Base-by-base conservation (phyloP, 2,888 invertebrate genomes). In the Cheilosia scutellata region DNA sequence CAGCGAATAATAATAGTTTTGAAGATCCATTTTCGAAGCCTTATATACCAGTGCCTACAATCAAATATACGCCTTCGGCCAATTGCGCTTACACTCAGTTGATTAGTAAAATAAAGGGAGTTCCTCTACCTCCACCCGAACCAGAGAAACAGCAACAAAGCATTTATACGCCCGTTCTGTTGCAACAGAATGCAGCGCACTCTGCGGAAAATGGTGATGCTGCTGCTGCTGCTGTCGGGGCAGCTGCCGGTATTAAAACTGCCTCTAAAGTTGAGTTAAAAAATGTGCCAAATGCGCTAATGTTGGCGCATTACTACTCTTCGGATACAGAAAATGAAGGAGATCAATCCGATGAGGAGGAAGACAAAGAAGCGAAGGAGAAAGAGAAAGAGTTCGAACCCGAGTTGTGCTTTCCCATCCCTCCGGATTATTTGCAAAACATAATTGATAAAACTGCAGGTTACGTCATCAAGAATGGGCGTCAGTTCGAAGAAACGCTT, bases 361-460 rank as follows among this genome's bases (percentile, higher is more conserved):
- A 82, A 31, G 16, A 31, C 5, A 16, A 49, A 6, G 11, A 49
- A 13, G 27, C 13, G 7, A 71, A 79, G 20, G 29, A 53, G 44
- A 37, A 65, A 27, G 55, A 20, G 44, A 60, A 65, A 16, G 87
- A 88, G 60, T 87, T 88, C 47, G 86, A 88, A 53, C 82, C 87
- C 9, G 84, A 88, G 31, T 70, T 91, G 47, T 91, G 93, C 0
- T 93, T 95, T 33, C 92, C 94, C 9, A 92, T 94, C 2, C 98
- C 98, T 0, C 96, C 97, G 0, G 95, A 96, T 4, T 97, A 97
- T 89, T 93, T 96, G 0, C 96, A 96, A 90, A 94, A 96, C 25
- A 96, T 99, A 7, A 96, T 99, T 77, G 98, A 98, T 92, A 98
- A 98, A 92, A 98, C 99, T 95, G 99, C 99, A 0, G 95, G 96